Percentiles rank a stretch among this genome's conserved stretches.
phyloP scores from a whole-genome alignment of 2,113 vertebrate genomes.

The Polyodon spathula region DNA sequence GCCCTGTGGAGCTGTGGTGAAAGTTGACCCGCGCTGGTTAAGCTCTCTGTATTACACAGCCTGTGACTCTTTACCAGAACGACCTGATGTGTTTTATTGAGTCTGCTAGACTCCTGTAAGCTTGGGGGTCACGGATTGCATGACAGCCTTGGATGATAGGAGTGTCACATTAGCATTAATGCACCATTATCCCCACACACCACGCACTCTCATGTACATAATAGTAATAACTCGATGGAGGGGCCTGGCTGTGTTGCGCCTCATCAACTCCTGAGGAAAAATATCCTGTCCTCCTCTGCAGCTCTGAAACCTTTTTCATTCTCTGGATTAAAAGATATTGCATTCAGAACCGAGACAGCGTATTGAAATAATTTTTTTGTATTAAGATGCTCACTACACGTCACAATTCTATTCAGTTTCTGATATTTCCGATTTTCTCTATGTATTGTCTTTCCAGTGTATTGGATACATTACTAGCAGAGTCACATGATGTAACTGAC shows the following conservation, averaged over 20 bases:
- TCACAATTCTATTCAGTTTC: too few relatives aligned
- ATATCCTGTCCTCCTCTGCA: neutral
- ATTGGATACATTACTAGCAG: too few relatives aligned
- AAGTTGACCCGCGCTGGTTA: neutral
- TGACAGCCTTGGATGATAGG: slow-evolving; percentile 44
- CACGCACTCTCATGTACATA: slow-evolving; percentile 54
- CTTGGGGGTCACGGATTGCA: slow-evolving; percentile 43
- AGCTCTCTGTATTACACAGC: slow-evolving; percentile 2
- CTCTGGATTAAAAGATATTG: too few relatives aligned
- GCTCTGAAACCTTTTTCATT: neutral
- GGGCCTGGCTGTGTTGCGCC: slow-evolving; percentile 60
- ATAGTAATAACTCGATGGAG: slow-evolving; percentile 62
- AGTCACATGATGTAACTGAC: too few relatives aligned
- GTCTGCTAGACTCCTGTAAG: slow-evolving; percentile 4
- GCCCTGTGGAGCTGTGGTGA: neutral
- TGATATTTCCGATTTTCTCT: too few relatives aligned
- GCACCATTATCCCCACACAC: slow-evolving; percentile 61
- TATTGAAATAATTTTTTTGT: too few relatives aligned
- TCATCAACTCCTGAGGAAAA: slow-evolving; percentile 60
- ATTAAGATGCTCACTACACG: too few relatives aligned
- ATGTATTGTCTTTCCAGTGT: too few relatives aligned
- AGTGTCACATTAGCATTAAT: slow-evolving; percentile 59
- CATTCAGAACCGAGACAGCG: too few relatives aligned
- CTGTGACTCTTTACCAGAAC: slow-evolving; percentile 6
- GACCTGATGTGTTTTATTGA: slow-evolving; percentile 11